These are phyloP conservation scores for Patella depressa DNA, from an alignment of 2,888 invertebrate genomes.

Conservation along the genomic window DNA sequence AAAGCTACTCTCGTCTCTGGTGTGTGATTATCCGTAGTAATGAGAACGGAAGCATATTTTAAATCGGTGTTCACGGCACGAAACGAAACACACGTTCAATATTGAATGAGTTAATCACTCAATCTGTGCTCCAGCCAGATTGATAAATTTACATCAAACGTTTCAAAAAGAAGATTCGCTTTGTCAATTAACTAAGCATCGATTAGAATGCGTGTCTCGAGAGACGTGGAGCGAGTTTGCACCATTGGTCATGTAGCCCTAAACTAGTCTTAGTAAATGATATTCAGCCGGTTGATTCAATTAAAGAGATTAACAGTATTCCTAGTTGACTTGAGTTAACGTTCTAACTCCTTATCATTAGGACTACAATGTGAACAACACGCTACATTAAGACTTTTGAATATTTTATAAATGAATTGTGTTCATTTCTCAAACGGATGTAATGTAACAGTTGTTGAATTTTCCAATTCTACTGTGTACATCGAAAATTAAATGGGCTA, in stretches of 20 bases:
- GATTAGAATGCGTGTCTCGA: slow-evolving; percentile 21
- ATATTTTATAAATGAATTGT: too few relatives aligned
- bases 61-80: slow-evolving; percentile 8
- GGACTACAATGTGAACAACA: too few relatives aligned
- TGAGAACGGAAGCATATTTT: slow-evolving; percentile 8
- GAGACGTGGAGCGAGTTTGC: slow-evolving; percentile 11
- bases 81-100: slow-evolving; percentile 5
- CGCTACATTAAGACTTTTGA: too few relatives aligned
- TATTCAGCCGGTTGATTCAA: slow-evolving; percentile 12
- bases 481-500: too few relatives aligned
- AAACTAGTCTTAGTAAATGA: neutral
- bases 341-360: too few relatives aligned
- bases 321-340: slow-evolving; percentile 16
- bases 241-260: neutral
- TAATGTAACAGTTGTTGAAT: too few relatives aligned
- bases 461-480: too few relatives aligned
- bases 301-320: slow-evolving; percentile 45
- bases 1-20: neutral
- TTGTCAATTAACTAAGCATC: slow-evolving; percentile 27
- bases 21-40: neutral
- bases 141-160: slow-evolving; percentile 20
- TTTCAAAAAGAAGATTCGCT: slow-evolving; percentile 25
- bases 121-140: neutral
- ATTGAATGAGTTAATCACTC: slow-evolving; percentile 6
- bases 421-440: too few relatives aligned